Base-by-base conservation (phyloP, 2,113 vertebrate species). In the Bungarus multicinctus region DNA sequence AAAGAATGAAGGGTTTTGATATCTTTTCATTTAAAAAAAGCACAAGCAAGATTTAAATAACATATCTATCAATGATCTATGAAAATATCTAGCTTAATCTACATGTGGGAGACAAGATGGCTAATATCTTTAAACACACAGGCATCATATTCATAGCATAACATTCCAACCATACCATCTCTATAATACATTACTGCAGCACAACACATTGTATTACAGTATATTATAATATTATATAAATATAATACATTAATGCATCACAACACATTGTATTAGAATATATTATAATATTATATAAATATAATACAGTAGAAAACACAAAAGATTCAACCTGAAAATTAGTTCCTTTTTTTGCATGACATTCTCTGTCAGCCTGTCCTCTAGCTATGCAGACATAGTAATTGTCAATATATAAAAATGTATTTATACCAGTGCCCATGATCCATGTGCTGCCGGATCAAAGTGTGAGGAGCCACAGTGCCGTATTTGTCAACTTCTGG, bases 371-470 rank as follows among this genome's bases (percentile, higher is more conserved):
- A 54, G 12, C 27, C 47, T 0, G 0, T 90, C 0, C 52, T 85
- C 85, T 43, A 88, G n/a, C 53, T 45, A 74, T 25, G 22, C 6
- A 47, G 69, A 22, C 18, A 9, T 43, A 85, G 43, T 4, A 11
- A 34, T 58, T 18, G 25, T 93, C 45, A 22, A 34, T 43, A 54
- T 16, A 60, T 54, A 74, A 34, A 53, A 4, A 25, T 0, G 0
- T 2, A 9, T n/a, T n/a, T 94, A 93, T 43, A 98, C 98, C 98
- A 98, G 95, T 98, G 98, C 25, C 97, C 94, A 0, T 97, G 97
- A 95, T 98, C 98, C 97, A 98, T 94, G 94, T 98, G 98, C 95
- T 98, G 98, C 3, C 97, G 95, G 92, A 98, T 98, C 43, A 98
- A 97, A 0, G 98, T 98, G 94, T 98, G 98, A 0, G 97, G 97